These are phyloP conservation scores for Podarcis siculus DNA, from an alignment of 2,797 vertebrate genomes.

Conservation along the genomic window DNA sequence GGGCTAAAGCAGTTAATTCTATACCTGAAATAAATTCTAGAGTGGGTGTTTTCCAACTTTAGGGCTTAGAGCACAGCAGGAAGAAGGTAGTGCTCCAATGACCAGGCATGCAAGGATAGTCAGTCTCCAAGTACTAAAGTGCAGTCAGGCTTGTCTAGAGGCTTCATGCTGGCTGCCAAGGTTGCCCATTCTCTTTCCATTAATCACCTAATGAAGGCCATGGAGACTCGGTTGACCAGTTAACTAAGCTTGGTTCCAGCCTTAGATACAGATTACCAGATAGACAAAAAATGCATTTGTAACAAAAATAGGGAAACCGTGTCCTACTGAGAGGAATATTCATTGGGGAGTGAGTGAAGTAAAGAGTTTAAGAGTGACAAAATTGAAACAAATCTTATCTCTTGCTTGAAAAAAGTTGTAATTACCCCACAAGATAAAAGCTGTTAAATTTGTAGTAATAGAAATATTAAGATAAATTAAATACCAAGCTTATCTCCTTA, in stretches of 20 bases:
- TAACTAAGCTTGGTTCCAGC: neutral
- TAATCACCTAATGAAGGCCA: neutral
- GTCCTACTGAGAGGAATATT: slow-evolving; percentile 4
- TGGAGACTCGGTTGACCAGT: neutral
- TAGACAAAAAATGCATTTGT: slow-evolving; percentile 23
- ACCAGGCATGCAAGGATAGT: neutral
- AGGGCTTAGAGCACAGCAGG: neutral
- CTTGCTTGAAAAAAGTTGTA: slow-evolving; percentile 46
- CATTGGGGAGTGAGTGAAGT: neutral
- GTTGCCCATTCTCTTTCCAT: no score
- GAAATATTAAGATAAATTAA: slow-evolving; percentile 78
- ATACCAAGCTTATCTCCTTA: slow-evolving; percentile 71
- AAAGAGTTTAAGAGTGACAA: slow-evolving; percentile 61
- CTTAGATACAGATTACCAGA: neutral
- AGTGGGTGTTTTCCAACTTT: neutral
- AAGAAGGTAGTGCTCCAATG: neutral
- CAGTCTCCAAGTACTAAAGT: no score
- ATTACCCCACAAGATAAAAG: slow-evolving; percentile 74
- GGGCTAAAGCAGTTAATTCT: neutral
- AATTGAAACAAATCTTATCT: slow-evolving; percentile 20
- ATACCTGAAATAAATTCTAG: neutral
- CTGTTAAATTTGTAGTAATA: slow-evolving; percentile 72
- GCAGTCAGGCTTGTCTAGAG: neutral
- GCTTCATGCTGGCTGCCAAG: neutral
- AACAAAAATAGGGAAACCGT: slow-evolving; percentile 45